Percentiles rank a stretch among this genome's conserved stretches.
Conservation (phyloP, 2,113 vertebrate species). For the Rhombomys opimus region DNA sequence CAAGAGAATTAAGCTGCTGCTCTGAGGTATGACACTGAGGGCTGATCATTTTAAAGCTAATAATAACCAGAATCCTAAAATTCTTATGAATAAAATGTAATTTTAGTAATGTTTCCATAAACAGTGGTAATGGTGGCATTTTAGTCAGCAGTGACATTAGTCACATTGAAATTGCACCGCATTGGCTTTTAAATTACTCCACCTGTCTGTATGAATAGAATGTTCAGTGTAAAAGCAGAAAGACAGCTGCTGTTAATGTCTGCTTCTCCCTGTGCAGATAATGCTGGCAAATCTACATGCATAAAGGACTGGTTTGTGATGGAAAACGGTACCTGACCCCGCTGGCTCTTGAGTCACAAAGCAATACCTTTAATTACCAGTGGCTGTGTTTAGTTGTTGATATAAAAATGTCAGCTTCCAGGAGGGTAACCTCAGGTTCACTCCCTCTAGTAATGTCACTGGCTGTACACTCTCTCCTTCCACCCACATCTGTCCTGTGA, state of each 20-base stretch:
- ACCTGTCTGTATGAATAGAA: constrained; percentile 88
- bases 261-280: constrained; percentile 84
- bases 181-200: constrained; percentile 90
- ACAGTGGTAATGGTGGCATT: constrained; percentile 84
- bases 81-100: constrained; percentile 87
- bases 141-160: constrained; percentile 88
- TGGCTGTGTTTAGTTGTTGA: constrained; percentile 85
- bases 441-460: constrained; percentile 69
- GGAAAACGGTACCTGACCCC: constrained; percentile 86
- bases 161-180: constrained; percentile 88
- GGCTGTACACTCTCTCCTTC: constrained; percentile 46
- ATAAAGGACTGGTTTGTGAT: constrained; percentile 85
- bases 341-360: constrained; percentile 77
- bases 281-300: constrained; percentile 84
- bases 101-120: constrained; percentile 90
- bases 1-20: constrained; percentile 66
- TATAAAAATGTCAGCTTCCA: constrained; percentile 84
- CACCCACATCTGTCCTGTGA: constrained; percentile 33
- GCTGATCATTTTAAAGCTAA: constrained; percentile 82
- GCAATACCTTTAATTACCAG: constrained; percentile 87
- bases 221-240: constrained; percentile 84
- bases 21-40: constrained; percentile 78
- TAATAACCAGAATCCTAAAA: constrained; percentile 83
- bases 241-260: constrained; percentile 88
- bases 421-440: constrained; percentile 79